Conservation (phyloP, 2,888 invertebrate species). For the Carabus problematicus region DNA sequence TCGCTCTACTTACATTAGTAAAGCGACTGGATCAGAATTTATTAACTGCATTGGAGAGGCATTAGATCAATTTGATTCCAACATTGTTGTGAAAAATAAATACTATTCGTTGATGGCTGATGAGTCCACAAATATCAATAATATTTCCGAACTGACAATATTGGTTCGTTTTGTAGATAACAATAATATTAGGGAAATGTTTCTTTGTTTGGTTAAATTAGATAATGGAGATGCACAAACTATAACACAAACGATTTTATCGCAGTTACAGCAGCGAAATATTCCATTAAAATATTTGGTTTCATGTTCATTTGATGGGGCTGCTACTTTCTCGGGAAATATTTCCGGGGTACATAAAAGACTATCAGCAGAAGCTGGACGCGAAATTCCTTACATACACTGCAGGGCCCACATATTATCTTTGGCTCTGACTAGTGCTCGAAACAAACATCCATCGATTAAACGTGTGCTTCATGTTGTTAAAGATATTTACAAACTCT, state of each 20-base stretch:
- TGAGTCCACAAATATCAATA: conserved; percentile 1
- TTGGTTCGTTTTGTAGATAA: conserved; percentile 6
- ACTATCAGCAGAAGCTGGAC: conserved; percentile 4
- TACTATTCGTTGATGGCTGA: conserved; percentile 4
- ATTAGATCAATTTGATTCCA: neutral
- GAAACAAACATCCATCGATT: conserved; percentile 6
- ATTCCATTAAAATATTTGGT: conserved; percentile 1
- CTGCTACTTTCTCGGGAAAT: conserved; percentile 8
- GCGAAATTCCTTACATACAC: conserved; percentile 4
- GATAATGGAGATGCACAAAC: conserved; percentile 6
- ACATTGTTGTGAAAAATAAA: conserved; percentile 7
- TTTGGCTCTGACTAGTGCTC: conserved; percentile 6
- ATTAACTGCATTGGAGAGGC: neutral
- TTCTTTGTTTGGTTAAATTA: conserved; percentile 5
- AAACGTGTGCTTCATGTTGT: neutral
- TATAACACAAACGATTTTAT: conserved; percentile 2
- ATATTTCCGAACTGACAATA: conserved; percentile 1
- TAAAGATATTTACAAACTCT: conserved; percentile 4
- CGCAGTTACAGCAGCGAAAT: conserved; percentile 6
- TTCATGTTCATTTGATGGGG: conserved; percentile 5
- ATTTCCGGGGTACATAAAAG: conserved; percentile 6
- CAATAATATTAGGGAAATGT: neutral
- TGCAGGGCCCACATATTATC: conserved; percentile 1
- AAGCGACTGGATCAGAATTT: conserved; percentile 10
- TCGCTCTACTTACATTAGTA: neutral